phyloP scores from a whole-genome alignment of 2,113 vertebrate species.

The Pungitius pungitius region DNA sequence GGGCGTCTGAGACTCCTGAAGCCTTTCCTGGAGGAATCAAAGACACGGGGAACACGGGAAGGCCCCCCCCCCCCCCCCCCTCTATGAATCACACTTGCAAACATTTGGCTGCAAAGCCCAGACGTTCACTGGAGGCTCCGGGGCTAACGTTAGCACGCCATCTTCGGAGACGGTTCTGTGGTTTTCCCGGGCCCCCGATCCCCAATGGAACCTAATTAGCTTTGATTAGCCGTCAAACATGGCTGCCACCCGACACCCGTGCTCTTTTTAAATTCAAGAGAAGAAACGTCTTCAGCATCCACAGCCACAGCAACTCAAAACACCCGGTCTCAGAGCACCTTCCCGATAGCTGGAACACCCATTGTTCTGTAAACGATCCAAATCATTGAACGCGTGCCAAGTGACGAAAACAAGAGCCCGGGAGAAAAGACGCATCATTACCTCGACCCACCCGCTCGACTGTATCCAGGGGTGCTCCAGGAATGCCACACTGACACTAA shows the following conservation, averaged over 20 bases:
- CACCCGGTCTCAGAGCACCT: conserved; percentile 13
- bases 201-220: neutral
- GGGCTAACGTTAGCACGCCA: neutral
- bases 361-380: conserved; percentile 30
- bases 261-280: conserved; percentile 1
- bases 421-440: conserved; percentile 31
- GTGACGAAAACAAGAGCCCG: conserved; percentile 35
- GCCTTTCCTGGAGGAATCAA: conserved; percentile 4
- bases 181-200: neutral
- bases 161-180: neutral
- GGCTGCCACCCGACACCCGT: neutral
- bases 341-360: conserved; percentile 22
- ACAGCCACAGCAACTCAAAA: neutral
- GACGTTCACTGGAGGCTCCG: neutral
- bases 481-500: conserved; percentile 46
- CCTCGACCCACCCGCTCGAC: conserved; percentile 36
- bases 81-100: conserved; percentile 22
- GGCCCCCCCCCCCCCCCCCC: no score
- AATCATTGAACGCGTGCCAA: conserved; percentile 22
- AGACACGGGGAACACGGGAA: no score
- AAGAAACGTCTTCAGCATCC: neutral
- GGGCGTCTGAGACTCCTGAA: conserved; percentile 21
- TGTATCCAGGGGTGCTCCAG: conserved; percentile 30
- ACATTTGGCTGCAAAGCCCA: neutral
- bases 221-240: neutral